Evolutionary conservation across 2,797 vertebrate species (phyloP).

Genomic region (Phaenicophaeus curvirostris): DNA sequence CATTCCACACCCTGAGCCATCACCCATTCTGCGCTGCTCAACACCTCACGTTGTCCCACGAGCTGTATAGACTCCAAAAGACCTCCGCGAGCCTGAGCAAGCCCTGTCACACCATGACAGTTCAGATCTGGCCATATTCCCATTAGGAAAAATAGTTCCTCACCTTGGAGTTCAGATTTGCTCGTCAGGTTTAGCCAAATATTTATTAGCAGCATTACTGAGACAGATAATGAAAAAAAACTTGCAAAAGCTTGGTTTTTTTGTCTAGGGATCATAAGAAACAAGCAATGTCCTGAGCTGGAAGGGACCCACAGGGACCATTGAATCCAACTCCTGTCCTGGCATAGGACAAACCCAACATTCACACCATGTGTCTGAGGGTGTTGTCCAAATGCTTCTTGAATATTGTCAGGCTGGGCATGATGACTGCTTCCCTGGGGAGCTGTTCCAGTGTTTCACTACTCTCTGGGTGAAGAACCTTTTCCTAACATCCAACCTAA

Average conservation of each 20-base stretch:
- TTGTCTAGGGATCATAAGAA: neutral
- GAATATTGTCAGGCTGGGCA: too few species aligned
- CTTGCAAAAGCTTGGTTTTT: neutral
- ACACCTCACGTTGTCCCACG: accelerated
- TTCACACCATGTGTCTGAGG: too few species aligned
- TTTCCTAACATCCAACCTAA: too few species aligned
- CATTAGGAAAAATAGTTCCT: neutral
- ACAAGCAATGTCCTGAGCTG: too few species aligned
- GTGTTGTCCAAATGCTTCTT: too few species aligned
- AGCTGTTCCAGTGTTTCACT: too few species aligned
- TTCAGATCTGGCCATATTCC: neutral
- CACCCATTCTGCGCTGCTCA: accelerated
- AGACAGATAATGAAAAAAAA: neutral
- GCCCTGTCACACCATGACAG: neutral
- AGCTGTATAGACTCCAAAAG: neutral
- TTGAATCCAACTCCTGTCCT: too few species aligned
- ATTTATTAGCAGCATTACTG: neutral
- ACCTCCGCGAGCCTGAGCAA: neutral
- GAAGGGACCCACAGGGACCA: too few species aligned
- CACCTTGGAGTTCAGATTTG: neutral
- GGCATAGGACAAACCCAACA: too few species aligned
- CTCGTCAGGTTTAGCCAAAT: neutral
- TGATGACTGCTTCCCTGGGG: too few species aligned
- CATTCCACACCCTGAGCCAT: neutral
- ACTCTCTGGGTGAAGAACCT: too few species aligned